Evolutionary conservation across 2,888 invertebrate genomes (phyloP).

Genomic region (Dascillus cervinus): DNA sequence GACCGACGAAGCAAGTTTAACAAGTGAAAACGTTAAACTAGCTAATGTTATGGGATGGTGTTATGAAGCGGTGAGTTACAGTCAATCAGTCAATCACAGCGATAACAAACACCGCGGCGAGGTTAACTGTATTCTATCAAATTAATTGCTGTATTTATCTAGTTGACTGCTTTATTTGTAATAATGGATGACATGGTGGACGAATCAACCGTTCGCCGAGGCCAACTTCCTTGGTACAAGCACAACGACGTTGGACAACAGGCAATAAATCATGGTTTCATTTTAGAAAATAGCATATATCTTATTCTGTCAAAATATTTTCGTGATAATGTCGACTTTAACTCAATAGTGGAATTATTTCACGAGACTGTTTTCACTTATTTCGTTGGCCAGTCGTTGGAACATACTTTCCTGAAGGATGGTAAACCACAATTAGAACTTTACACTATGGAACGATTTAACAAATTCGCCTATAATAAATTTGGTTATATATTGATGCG

Average conservation of each 20-base stretch:
- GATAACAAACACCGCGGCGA: no score
- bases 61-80: no score
- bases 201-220: conserved; percentile 69
- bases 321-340: conserved; percentile 64
- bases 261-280: conserved; percentile 79
- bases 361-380: conserved; percentile 73
- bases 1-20: no score
- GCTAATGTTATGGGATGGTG: no score
- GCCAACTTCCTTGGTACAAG: conserved; percentile 85
- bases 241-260: conserved; percentile 61
- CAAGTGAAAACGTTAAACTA: no score
- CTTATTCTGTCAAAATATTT: conserved; percentile 74
- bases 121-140: no score
- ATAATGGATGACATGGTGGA: conserved; percentile 92
- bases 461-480: conserved; percentile 83
- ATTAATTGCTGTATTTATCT: no score
- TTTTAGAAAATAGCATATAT: conserved; percentile 73
- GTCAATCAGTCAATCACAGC: no score
- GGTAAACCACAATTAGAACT: conserved; percentile 56
- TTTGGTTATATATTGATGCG: conserved; percentile 91
- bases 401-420: conserved; percentile 59
- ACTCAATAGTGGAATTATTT: conserved; percentile 71
- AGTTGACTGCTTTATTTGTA: conserved; percentile 77
- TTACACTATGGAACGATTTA: conserved; percentile 82
- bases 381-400: conserved; percentile 74